Base-by-base conservation (phyloP, 23 tunicate genomes). In the Halocynthia aurantium region DNA sequence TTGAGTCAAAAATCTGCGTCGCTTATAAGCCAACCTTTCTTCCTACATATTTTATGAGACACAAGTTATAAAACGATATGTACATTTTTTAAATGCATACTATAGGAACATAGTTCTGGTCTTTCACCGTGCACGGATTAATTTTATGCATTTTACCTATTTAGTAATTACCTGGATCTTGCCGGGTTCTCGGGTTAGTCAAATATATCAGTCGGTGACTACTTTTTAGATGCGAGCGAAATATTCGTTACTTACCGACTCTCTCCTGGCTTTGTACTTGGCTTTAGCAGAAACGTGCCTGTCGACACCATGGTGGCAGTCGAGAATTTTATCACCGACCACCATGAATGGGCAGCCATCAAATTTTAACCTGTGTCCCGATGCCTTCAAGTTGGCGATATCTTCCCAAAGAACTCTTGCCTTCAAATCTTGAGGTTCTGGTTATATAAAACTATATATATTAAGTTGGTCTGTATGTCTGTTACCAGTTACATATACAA, bases 401-500 rank as follows among this genome's bases (percentile, higher is more conserved):
- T 65, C 70, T 65, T 65, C 70, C 70, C 70, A 65, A 15, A 65
- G 70, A 65, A 65, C 31, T 15, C 70, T 65, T 65, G 70, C 22
- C 22, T 65, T 65, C 19, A 65, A 65, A 49, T 65, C 50, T 65
- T 20, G 5, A 0, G 70, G 70, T 20, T 49, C 70, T 65, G 0
- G 19, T 31, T 31, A 31, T 31, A 31, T 31, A 31, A 31, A 31
- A 31, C 4, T 31, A 31, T 0, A 31, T 31, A 31, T 31, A 31
- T 31, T 0, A 31, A 58, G 63, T 58, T 58, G 17, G 63, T 58
- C 63, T 31, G 44, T 31, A 31, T 31, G 44, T 31, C 44, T 31
- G 44, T 4, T 31, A 31, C 44, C 44, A 31, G 4, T 31, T 31
- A 31, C 44, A 31, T 1, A 31, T 0, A 31, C 44, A 31, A 31